Evolutionary conservation across 2,113 vertebrate species (phyloP), one percentile per base, ranked within the genome.

Genomic region (Malurus elegans): DNA sequence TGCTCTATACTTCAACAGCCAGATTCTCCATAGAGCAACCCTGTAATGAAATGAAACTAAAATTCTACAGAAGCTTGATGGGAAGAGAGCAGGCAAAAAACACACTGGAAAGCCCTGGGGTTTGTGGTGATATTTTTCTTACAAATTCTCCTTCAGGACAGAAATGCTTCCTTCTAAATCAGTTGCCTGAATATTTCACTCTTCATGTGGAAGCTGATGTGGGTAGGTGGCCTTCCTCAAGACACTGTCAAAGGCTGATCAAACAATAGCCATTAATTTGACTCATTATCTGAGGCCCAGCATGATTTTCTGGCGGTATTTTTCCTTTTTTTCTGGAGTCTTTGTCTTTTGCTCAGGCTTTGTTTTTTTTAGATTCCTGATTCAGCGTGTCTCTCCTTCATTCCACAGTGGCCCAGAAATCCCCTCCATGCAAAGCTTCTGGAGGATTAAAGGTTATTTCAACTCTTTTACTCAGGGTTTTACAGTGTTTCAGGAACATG

Each of bases 301-400:
- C 6, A 7, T 29, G 0, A 0, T 14, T 58, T 79, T 83, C 47
- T 80, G 2, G 42, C 9, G 7, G 6, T 47, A 7, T 10, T 24
- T 26, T 42, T 54, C 38, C 5, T 79, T 80, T 81, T 61, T 65
- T 54, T 45, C 31, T 80, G 17, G 9, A 60, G 31, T 29, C 12
- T 74, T 42, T 70, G 24, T 57, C 65, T 60, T 56, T 90, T 38
- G 9, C 29, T 74, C 21, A 31, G 36, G 20, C 16, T 74, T 80
- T 48, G 12, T 6, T 81, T 73, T 79, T 17, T 40, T 66, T 38
- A 62, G 14, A 13, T 57, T 74, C 26, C 21, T 50, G 19, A 54
- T 48, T 74, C 28, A 62, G 9, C 48, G 10, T 34, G 11, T 38
- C 5, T 61, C 24, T 65, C 16, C 6, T 5, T 66, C 20, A 61